Base-by-base conservation (phyloP, 2,888 invertebrate genomes). In the Oscheius sp. region DNA sequence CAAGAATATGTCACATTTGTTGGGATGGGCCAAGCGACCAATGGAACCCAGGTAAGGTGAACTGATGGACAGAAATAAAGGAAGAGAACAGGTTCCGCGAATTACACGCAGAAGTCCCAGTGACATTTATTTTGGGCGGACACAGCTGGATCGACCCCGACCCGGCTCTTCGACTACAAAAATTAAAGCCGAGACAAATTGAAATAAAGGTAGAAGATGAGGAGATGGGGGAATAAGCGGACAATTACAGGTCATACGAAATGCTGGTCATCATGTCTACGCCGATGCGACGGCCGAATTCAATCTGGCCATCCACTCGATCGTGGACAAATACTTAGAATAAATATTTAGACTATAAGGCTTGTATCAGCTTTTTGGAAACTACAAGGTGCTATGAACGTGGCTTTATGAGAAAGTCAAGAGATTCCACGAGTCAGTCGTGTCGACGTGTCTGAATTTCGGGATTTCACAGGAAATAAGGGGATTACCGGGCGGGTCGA, bases 1-100 rank as follows among this genome's bases (percentile, higher is more conserved):
- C 90, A 95, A 94, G 89, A 91, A 93, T 0, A 92, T 97, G 92
- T 94, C 94, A 92, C 91, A 92, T 46, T 92, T 93, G 12, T 94
- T 94, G 89, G 97, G 96, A 6, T 99, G 96, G 96, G 96, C 98
- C 0, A 95, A 95, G 90, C 92, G 94, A 90, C 98, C 98, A 0
- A 95, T 98, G 93, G 92, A 94, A 16, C 92, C 92, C 70, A 92
- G 97, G 68, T 92, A 95, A 90, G 92, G 77, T 9, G 35, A 9
- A 16, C 45, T 59, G 21, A 12, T 23, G n/a, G 41, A 29, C 16
- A 2, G 35, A 27, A 41, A 18, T 16, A 21, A 21, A 35, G 3
- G 35, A 9, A 35, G n/a, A 41, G 70, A 76, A 63, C 58, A 84
- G 85, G 63, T 84, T 85, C 73, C 76, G 75, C 18, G 83, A 84